Evolutionary conservation across 2,113 vertebrate genomes (phyloP), one percentile per base, ranked within the genome.

Genomic region (Hirundichthys speculiger): DNA sequence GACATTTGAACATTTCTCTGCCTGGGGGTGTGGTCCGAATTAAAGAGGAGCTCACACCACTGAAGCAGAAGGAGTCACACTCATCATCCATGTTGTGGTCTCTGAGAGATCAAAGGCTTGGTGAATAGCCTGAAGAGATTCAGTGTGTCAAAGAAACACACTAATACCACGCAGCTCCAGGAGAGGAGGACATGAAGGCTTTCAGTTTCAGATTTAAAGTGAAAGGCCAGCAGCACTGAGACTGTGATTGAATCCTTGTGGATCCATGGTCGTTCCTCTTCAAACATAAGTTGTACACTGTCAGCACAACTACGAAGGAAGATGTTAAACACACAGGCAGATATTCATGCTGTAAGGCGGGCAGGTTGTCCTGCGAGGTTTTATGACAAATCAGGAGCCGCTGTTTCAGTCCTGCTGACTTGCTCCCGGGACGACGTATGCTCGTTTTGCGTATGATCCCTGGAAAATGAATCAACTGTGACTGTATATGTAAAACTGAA

Each of bases 21-120:
- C 81, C 79, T 12, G 19, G 71, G 69, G 82, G 48, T 62, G 50
- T 15, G 4, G 56, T 54, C 52, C 20, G 14, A 53, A 78, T 75
- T 60, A 66, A 60, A 61, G 62, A 56, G 40, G 30, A 55, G 46
- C 15, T 15, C 24, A 20, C 13, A 73, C 42, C 5, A 10, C 58
- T 52, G 62, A 52, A 45, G 38, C 50, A n/a, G 16, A 51, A 66
- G 69, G 66, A 50, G 68, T 70, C 20, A 4, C 15, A 25, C 34
- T 67, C 41, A 13, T 21, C 40, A 71, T 41, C 59, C 3, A 72
- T 57, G 70, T 75, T 76, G 58, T 54, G 66, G 73, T 73, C 64
- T 69, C 42, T 1, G 15, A 49, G 9, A 68, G 80, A 82, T 82
- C 73, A 82, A 84, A 80, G 78, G 49, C 72, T 59, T 46, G 39